Evolutionary conservation across 2,888 invertebrate species (phyloP).

Genomic region (Drosophila algonquin): DNA sequence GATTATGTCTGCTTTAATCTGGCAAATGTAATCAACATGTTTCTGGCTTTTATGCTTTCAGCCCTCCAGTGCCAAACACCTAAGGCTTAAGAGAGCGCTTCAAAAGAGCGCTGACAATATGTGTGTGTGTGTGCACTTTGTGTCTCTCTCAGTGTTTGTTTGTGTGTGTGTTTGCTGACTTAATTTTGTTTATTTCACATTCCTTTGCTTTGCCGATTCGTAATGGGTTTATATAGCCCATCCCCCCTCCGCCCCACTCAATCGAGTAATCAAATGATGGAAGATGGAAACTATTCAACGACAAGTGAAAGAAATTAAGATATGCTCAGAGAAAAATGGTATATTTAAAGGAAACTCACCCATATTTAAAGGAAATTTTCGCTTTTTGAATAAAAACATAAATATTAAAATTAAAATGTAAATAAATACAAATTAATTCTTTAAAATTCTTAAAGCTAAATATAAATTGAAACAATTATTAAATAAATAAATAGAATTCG

Average conservation of each 20-base stretch:
- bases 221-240: conserved; percentile 19
- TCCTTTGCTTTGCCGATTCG: conserved; percentile 9
- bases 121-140: neutral
- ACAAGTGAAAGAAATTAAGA: neutral
- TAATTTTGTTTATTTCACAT: conserved; percentile 50
- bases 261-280: neutral
- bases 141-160: neutral
- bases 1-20: conserved; percentile 72
- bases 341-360: neutral
- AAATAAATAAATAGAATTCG: too few species aligned
- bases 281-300: neutral
- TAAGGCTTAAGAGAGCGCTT: conserved; percentile 6
- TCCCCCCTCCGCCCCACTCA: neutral
- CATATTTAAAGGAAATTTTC: neutral
- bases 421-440: conserved; percentile 36
- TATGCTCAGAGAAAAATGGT: too few species aligned
- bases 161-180: conserved; percentile 32
- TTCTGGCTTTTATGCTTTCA: conserved; percentile 40
- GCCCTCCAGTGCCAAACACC: neutral
- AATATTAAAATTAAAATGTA: neutral
- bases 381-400: neutral
- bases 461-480: too few species aligned
- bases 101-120: conserved; percentile 26
- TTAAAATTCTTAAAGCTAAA: too few species aligned
- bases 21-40: conserved; percentile 67